Conservation (phyloP, 2,888 invertebrate genomes). For the Mechanitis mazaeus region DNA sequence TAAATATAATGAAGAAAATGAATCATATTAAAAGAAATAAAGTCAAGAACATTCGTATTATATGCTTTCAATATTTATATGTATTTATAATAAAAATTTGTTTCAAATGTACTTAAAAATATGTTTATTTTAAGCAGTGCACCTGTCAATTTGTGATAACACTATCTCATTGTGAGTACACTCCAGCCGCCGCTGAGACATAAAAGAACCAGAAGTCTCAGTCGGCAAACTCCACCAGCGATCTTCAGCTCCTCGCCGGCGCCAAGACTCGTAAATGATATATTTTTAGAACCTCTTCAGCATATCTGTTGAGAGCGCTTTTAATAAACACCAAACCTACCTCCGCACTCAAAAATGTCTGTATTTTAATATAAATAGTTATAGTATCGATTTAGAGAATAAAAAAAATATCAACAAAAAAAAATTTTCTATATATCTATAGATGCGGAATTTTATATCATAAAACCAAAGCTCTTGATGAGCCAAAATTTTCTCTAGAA, state of each 20-base stretch:
- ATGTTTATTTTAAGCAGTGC: background rate
- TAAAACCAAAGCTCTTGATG: too few species aligned
- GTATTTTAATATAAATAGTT: too few species aligned
- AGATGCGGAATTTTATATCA: too few species aligned
- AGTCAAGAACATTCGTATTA: background rate
- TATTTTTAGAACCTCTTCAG: slow-evolving; percentile 32
- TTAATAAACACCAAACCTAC: slow-evolving; percentile 19
- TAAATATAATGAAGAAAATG: too few species aligned
- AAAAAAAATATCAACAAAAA: too few species aligned
- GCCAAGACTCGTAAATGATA: slow-evolving; percentile 27
- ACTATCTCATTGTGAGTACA: slow-evolving; percentile 19
- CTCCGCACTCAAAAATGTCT: slow-evolving; percentile 1
- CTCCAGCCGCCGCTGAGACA: slow-evolving; percentile 15
- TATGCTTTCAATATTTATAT: too few species aligned
- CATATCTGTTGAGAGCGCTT: slow-evolving; percentile 23
- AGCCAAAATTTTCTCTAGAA: too few species aligned
- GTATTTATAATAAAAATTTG: too few species aligned
- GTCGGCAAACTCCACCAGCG: slow-evolving; percentile 15
- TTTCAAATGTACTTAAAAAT: too few species aligned
- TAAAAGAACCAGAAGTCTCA: slow-evolving; percentile 16
- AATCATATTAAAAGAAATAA: background rate
- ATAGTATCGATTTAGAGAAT: too few species aligned
- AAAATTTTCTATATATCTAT: too few species aligned
- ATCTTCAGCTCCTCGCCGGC: slow-evolving; percentile 26
- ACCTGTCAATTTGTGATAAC: slow-evolving; percentile 22